Conservation (phyloP, 2,888 invertebrate species). For the Phytoseiulus persimilis region DNA sequence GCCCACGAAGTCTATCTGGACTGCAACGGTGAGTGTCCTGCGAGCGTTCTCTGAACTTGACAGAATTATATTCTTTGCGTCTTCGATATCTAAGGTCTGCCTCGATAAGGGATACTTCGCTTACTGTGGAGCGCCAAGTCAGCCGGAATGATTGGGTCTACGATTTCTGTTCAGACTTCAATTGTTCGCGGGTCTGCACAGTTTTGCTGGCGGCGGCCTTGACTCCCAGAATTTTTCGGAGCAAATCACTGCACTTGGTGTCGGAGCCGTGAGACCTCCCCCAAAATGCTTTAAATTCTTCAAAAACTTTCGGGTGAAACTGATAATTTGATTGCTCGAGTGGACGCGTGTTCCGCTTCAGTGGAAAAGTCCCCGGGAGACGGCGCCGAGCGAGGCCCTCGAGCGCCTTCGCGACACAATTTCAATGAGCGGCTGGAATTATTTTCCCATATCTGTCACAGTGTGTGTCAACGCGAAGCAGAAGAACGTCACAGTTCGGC, state of each 20-base stretch:
- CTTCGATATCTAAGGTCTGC: neutral
- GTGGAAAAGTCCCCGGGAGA: no score
- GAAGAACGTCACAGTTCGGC: constrained; percentile 16
- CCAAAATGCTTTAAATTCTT: no score
- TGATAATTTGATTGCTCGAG: no score
- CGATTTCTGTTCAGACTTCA: neutral
- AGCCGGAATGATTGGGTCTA: neutral
- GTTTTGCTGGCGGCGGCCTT: neutral
- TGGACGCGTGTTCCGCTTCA: no score
- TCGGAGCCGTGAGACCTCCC: no score
- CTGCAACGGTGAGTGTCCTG: constrained; percentile 11
- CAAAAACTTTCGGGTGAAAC: no score
- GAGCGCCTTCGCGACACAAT: no score
- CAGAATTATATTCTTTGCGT: neutral
- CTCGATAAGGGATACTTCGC: no score
- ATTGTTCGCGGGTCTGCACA: neutral
- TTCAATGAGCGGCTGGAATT: neutral
- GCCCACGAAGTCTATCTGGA: constrained; percentile 27
- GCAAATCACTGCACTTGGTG: no score
- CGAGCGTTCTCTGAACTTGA: no score
- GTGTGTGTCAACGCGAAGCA: constrained; percentile 24
- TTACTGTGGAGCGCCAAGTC: neutral
- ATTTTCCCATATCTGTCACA: neutral
- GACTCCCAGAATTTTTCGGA: neutral
- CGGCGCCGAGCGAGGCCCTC: no score